These are phyloP conservation scores for Epizoanthus fatuus DNA, from an alignment of 92 coral and sea anemone species.

Conservation along the genomic window DNA sequence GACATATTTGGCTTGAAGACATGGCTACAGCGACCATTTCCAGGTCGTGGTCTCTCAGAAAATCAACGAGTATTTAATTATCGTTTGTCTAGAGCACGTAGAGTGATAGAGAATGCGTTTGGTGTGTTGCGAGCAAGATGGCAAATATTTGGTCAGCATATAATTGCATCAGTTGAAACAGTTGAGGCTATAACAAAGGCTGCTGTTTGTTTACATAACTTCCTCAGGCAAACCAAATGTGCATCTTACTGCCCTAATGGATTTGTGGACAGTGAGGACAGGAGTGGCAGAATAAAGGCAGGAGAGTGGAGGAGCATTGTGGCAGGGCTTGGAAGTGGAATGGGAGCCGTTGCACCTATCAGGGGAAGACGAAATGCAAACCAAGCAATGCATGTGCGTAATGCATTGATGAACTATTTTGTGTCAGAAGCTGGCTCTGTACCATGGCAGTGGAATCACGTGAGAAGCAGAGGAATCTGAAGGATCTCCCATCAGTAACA, in stretches of 20 bases:
- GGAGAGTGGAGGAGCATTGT: conserved; percentile 65
- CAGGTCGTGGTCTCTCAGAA: conserved; percentile 67
- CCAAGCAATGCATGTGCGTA: conserved; percentile 52
- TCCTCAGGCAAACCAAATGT: conserved; percentile 69
- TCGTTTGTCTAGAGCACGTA: conserved; percentile 74
- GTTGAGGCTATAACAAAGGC: conserved; percentile 73
- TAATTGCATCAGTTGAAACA: conserved; percentile 77
- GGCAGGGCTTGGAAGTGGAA: conserved; percentile 28
- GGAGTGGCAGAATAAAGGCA: conserved; percentile 48
- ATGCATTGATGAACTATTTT: conserved; percentile 64
- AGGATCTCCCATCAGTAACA: conserved; percentile 40
- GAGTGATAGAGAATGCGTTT: conserved; percentile 79
- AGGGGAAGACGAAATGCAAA: conserved; percentile 63
- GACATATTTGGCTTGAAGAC: conserved; percentile 67
- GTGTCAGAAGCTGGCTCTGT: conserved; percentile 72
- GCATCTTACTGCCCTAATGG: conserved; percentile 69
- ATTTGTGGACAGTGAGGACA: conserved; percentile 73
- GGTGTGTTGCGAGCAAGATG: conserved; percentile 79
- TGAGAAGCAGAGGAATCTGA: conserved; percentile 71
- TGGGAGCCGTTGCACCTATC: conserved; percentile 37
- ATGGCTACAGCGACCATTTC: conserved; percentile 74
- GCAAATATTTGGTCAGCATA: conserved; percentile 70
- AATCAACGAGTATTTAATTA: conserved; percentile 72
- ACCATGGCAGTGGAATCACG: conserved; percentile 82
- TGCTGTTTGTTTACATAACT: conserved; percentile 79